Evolutionary conservation across 2,888 invertebrate species (phyloP), one percentile per base, ranked within the genome.

Genomic region (Argyra leucocephala): DNA sequence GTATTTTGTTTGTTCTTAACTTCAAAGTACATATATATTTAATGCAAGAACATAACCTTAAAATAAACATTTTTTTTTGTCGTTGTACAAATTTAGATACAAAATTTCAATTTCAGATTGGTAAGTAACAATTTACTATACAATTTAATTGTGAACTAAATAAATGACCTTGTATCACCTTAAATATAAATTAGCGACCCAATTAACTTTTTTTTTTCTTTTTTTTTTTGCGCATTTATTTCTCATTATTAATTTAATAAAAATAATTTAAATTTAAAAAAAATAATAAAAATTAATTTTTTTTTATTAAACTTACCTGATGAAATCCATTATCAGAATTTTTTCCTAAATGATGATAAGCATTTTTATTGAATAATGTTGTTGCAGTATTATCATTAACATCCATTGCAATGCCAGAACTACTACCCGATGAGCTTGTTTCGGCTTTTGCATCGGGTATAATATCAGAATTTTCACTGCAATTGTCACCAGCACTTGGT

Each of bases 401-500:
- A 68, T 76, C 76, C 72, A 78, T 77, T 12, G 74, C 77, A 64
- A 78, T 77, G 37, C 77, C 79, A 12, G 75, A 76, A 63, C 76
- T 77, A 65, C 77, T 76, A 62, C 75, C 76, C 0, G 77, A 73
- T 59, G 78, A 76, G 67, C 76, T 77, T 26, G 78, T 77, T 22
- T 76, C 76, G 7, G 74, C 75, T 63, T 73, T 74, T 62, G 72
- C 73, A 67, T 75, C 74, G 63, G 74, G 74, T 70, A 74, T 71
- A 69, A 76, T 75, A 1, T 72, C 75, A 59, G 75, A 73, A 57
- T 70, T 71, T 58, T 72, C 72, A 67, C 82, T 83, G 59, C 82
- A 80, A 61, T 75, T 81, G 69, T 83, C 82, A 69, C 71, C 78
- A 72, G 81, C 80, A 74, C 81, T 83, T 66, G 84, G 83, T 7